Conservation (phyloP, 2,797 vertebrate genomes). For the Rhadinocentrus ornatus region DNA sequence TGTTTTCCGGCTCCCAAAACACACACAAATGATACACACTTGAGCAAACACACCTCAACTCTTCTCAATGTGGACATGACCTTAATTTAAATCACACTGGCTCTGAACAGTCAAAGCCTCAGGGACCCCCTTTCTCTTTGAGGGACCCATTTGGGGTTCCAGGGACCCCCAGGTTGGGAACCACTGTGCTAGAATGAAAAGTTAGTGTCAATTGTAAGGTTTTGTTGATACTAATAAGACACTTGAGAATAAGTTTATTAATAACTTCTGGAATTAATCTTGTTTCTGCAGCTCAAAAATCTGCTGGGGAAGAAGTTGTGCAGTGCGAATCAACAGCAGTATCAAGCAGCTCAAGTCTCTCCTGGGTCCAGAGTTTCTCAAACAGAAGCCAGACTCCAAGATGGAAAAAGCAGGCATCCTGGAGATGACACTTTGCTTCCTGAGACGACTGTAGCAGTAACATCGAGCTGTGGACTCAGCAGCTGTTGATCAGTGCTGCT, state of each 20-base stretch:
- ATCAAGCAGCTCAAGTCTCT: slow-evolving; percentile 83
- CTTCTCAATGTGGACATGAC: no score
- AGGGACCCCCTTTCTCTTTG: no score
- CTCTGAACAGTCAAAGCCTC: no score
- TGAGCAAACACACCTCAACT: no score
- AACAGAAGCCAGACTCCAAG: slow-evolving; percentile 81
- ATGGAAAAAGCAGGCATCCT: slow-evolving; percentile 86
- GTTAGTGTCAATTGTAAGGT: slow-evolving; percentile 9
- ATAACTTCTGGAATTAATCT: slow-evolving; percentile 24
- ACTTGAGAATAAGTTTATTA: slow-evolving; percentile 27
- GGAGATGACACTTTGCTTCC: slow-evolving; percentile 84
- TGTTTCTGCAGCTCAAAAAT: slow-evolving; percentile 81
- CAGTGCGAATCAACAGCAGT: slow-evolving; percentile 78
- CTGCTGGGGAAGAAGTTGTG: slow-evolving; percentile 87
- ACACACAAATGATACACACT: no score
- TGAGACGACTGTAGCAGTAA: slow-evolving; percentile 60
- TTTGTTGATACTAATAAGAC: not conserved
- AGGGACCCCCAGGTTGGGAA: no score
- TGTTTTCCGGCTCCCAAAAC: no score
- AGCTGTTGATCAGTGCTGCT: slow-evolving; percentile 47
- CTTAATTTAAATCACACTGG: no score
- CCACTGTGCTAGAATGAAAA: no score
- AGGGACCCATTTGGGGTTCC: no score
- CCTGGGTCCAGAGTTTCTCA: slow-evolving; percentile 81
- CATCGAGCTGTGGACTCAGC: slow-evolving; percentile 37